Percentiles rank a stretch among this genome's conserved stretches.
These are phyloP conservation scores for Petromus typicus DNA, from an alignment of 2,113 vertebrate genomes.

Conservation along the genomic window DNA sequence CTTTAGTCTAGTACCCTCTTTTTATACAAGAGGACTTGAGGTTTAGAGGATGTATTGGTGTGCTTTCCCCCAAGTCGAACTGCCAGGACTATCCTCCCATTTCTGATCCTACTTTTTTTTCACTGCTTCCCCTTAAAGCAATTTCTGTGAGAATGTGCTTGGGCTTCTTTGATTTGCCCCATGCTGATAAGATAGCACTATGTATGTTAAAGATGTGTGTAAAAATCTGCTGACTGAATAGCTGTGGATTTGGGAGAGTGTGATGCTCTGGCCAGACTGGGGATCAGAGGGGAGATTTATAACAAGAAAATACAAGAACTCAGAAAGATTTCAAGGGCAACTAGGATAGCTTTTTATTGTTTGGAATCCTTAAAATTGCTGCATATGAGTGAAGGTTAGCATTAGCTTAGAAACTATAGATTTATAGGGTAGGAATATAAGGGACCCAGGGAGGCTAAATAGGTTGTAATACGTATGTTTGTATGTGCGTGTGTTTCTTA, in stretches of 20 bases:
- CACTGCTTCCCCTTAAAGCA: not conserved
- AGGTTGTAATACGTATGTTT: not conserved
- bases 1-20: not conserved
- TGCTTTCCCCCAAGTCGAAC: not conserved
- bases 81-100: not conserved
- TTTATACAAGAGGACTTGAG: not conserved
- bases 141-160: not conserved
- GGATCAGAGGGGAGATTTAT: not conserved
- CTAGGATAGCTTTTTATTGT: not conserved
- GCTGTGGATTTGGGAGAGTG: not conserved
- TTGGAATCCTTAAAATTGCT: slow-evolving; percentile 4
- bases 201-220: not conserved
- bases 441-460: not conserved
- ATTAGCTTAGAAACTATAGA: not conserved
- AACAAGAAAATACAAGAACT: not conserved
- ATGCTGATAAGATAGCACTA: not conserved
- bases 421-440: not conserved
- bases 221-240: not conserved
- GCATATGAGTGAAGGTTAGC: not conserved
- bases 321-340: slow-evolving; percentile 39
- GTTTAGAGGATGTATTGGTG: not conserved
- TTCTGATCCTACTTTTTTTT: not conserved
- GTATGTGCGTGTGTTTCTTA: not conserved
- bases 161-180: not conserved
- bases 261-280: not conserved